A percentile compares a stretch with the other conserved stretches of the same genome.
These are phyloP conservation scores for Trochalopteron elliotii DNA, from an alignment of 2,113 vertebrate genomes.

Conservation along the genomic window DNA sequence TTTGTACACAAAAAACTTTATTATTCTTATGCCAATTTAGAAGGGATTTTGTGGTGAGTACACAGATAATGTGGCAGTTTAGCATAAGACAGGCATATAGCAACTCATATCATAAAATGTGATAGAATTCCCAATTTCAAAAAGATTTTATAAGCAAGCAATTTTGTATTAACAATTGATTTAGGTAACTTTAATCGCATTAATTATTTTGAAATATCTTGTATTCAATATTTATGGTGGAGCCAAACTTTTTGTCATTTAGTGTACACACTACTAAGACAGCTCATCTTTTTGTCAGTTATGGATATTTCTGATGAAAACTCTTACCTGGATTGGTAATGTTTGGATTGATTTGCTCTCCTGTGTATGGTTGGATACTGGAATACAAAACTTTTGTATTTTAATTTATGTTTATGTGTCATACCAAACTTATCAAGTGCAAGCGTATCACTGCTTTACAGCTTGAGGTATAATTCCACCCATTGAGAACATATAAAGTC, in stretches of 20 bases:
- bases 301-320: not conserved
- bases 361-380: not conserved
- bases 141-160: not conserved
- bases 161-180: not conserved
- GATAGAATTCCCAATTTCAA: not conserved
- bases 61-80: not conserved
- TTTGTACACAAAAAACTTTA: not conserved
- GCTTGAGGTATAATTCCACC: not conserved
- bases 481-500: not conserved
- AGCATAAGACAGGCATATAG: not conserved
- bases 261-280: not conserved
- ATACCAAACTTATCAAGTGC: not conserved
- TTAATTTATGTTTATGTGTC: not conserved
- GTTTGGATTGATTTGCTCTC: not conserved
- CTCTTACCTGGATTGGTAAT: not conserved
- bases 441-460: not conserved
- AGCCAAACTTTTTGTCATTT: not conserved
- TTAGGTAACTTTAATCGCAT: not conserved
- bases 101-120: not conserved
- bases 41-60: not conserved
- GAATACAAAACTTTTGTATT: not conserved
- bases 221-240: not conserved
- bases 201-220: not conserved
- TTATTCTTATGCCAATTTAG: not conserved
- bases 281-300: not conserved